Evolutionary conservation across 2,888 invertebrate genomes (phyloP).

Genomic region (Yponomeuta evonymella): DNA sequence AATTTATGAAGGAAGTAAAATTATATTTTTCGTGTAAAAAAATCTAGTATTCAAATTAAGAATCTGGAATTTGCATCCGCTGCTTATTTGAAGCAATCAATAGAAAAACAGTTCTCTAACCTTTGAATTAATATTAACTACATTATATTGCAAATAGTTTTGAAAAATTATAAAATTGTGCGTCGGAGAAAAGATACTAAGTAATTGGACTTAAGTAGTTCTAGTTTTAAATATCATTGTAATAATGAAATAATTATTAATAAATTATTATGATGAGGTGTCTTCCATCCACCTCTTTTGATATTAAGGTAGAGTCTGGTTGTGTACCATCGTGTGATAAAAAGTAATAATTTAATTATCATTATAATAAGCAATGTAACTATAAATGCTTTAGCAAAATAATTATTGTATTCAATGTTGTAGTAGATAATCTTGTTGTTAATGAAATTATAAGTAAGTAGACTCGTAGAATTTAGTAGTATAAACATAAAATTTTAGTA

Average conservation of each 20-base stretch:
- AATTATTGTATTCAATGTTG: background rate
- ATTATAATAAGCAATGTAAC: background rate
- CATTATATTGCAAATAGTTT: no score
- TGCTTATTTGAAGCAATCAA: no score
- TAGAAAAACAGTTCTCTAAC: no score
- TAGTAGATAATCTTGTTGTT: background rate
- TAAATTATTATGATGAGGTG: background rate
- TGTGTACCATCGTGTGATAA: conserved; percentile 1
- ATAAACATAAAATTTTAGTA: no score
- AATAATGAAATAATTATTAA: background rate
- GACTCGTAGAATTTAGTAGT: no score
- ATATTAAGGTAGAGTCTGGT: background rate
- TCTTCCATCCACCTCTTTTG: background rate
- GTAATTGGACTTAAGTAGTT: no score
- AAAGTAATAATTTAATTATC: background rate
- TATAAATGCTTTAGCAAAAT: background rate
- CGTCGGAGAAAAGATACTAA: no score
- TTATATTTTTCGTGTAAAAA: no score
- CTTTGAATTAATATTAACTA: no score
- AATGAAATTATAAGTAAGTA: background rate
- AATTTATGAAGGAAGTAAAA: no score
- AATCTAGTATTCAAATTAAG: background rate
- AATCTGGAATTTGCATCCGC: background rate
- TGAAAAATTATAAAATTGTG: no score
- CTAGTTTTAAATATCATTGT: no score